Evolutionary conservation across 2,113 vertebrate species (phyloP).

Genomic region (Thryonomys swinderianus): DNA sequence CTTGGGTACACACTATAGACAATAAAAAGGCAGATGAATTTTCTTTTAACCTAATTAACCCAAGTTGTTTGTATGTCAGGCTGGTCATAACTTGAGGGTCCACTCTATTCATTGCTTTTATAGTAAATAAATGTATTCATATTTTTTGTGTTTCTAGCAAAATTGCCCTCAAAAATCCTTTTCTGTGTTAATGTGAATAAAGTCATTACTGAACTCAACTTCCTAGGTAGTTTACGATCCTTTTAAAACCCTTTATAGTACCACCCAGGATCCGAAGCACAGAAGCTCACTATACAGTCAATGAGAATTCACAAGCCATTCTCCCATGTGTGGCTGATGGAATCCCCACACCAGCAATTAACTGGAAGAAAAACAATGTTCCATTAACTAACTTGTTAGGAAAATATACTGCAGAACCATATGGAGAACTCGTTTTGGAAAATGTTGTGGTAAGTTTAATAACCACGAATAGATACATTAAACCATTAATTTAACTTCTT

Average conservation of each 20-base stretch:
- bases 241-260: constrained; percentile 84
- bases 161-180: not conserved
- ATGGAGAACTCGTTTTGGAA: constrained; percentile 93
- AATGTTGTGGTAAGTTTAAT: constrained; percentile 88
- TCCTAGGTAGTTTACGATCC: not conserved
- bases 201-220: not conserved
- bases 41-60: no score
- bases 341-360: constrained; percentile 91
- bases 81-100: no score
- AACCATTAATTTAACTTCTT: not conserved
- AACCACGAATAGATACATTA: not conserved
- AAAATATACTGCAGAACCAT: constrained; percentile 89
- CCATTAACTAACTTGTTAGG: constrained; percentile 85
- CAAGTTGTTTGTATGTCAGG: no score
- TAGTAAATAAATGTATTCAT: not conserved
- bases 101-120: not conserved
- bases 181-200: not conserved
- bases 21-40: no score
- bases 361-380: constrained; percentile 91
- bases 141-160: not conserved
- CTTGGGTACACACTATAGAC: no score
- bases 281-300: constrained; percentile 84
- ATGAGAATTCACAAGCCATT: constrained; percentile 88
- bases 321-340: constrained; percentile 93
- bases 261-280: constrained; percentile 91